phyloP scores from a whole-genome alignment of 2,888 invertebrate species.

The Sussaba pulchella region DNA sequence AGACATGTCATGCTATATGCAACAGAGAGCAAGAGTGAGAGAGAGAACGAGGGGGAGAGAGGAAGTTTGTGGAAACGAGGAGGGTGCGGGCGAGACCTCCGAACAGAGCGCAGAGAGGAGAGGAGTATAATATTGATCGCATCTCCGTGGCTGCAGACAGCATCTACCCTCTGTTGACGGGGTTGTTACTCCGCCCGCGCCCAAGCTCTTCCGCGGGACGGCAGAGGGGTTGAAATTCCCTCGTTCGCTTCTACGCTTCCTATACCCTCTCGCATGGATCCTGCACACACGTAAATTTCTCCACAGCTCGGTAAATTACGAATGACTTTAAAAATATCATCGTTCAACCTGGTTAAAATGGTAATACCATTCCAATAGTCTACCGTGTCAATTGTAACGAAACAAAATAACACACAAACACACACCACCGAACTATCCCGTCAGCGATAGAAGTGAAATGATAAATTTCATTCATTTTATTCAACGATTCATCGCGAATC shows the following conservation, averaged over 20 bases:
- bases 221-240: constrained; percentile 41
- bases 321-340: neutral
- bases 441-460: neutral
- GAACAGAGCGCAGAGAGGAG: constrained; percentile 69
- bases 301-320: constrained; percentile 1
- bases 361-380: neutral
- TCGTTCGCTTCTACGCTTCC: constrained; percentile 34
- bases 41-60: constrained; percentile 1
- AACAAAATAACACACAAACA: no score
- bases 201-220: neutral
- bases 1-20: neutral
- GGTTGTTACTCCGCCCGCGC: constrained; percentile 79
- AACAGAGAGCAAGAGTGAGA: constrained; percentile 49
- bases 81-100: constrained; percentile 65
- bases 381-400: no score
- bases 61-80: constrained; percentile 60
- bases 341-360: neutral
- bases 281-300: constrained; percentile 2
- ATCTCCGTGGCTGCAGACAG: constrained; percentile 83
- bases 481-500: neutral
- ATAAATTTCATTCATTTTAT: neutral
- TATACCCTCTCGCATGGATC: constrained; percentile 9
- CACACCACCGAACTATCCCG: neutral
- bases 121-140: constrained; percentile 83
- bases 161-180: constrained; percentile 83